A percentile compares a stretch with the other conserved stretches of the same genome.
These are phyloP conservation scores for Batillaria attramentaria DNA, from an alignment of 1,140 invertebrate genomes.

Conservation along the genomic window DNA sequence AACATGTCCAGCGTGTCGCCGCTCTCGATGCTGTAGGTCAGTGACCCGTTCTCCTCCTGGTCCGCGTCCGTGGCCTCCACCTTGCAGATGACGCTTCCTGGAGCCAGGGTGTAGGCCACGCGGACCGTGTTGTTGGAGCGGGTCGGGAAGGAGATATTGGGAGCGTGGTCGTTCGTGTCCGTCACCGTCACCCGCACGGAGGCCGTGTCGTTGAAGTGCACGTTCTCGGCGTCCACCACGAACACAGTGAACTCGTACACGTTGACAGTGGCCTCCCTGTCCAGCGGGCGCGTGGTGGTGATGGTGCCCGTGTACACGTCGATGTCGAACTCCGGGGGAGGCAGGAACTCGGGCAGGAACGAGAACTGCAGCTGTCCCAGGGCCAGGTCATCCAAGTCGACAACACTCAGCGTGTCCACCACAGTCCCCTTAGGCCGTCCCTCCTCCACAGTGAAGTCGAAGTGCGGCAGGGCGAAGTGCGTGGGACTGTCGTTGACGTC, in stretches of 20 bases:
- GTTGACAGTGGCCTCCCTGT: slow-evolving; percentile 88
- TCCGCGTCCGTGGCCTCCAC: slow-evolving; percentile 56
- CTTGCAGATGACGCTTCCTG: slow-evolving; percentile 51
- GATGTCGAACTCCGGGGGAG: slow-evolving; percentile 79
- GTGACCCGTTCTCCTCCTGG: slow-evolving; percentile 84
- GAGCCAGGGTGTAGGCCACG: slow-evolving; percentile 46
- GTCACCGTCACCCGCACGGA: slow-evolving; percentile 85
- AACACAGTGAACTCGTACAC: slow-evolving; percentile 87
- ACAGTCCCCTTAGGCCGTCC: slow-evolving; percentile 28
- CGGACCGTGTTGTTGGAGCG: slow-evolving; percentile 55
- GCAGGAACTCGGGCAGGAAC: slow-evolving; percentile 51
- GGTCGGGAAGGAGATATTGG: slow-evolving; percentile 70
- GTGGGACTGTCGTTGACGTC: slow-evolving; percentile 49
- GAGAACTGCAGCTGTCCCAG: slow-evolving; percentile 53
- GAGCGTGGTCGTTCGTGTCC: slow-evolving; percentile 82
- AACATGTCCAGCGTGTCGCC: slow-evolving; percentile 56
- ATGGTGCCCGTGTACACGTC: slow-evolving; percentile 88
- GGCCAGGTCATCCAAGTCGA: slow-evolving; percentile 31
- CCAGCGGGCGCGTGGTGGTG: slow-evolving; percentile 78
- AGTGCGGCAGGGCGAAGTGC: slow-evolving; percentile 36
- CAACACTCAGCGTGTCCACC: slow-evolving; percentile 33
- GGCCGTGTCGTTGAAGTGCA: slow-evolving; percentile 88
- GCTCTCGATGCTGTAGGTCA: slow-evolving; percentile 79
- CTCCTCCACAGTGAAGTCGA: slow-evolving; percentile 44
- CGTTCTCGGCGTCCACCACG: slow-evolving; percentile 92